These are phyloP conservation scores for Pecten maximus DNA, from an alignment of 2,888 invertebrate genomes.

Conservation along the genomic window DNA sequence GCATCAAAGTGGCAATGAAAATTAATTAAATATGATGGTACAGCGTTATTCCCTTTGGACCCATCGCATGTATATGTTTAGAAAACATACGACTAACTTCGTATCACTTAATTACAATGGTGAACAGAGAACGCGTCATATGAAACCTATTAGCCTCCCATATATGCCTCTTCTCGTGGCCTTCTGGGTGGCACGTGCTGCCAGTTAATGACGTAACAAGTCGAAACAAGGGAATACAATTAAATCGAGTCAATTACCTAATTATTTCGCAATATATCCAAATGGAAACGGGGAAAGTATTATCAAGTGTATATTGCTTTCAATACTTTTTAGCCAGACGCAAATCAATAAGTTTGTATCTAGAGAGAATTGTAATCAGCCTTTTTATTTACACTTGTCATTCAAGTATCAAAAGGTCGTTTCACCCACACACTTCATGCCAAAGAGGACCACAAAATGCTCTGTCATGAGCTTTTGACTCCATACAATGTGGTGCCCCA, in stretches of 20 bases:
- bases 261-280: slow-evolving; percentile 25
- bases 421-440: neutral
- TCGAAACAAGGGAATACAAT: neutral
- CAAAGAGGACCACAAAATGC: neutral
- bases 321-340: neutral
- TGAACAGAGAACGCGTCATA: neutral
- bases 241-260: neutral
- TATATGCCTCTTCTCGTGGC: neutral
- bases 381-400: slow-evolving; percentile 23
- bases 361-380: neutral
- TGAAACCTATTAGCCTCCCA: neutral
- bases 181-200: neutral
- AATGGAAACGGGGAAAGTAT: neutral
- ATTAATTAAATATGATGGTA: slow-evolving; percentile 19
- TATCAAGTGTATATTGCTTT: neutral
- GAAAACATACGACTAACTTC: slow-evolving; percentile 17
- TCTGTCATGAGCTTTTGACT: neutral
- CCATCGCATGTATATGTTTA: neutral
- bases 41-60: neutral
- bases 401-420: slow-evolving; percentile 13
- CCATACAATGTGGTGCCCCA: neutral
- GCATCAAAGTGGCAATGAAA: neutral
- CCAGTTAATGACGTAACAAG: neutral
- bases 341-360: neutral
- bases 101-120: neutral